Evolutionary conservation across 2,888 invertebrate genomes (phyloP), one percentile per base, ranked within the genome.

Genomic region (Chesias legatella): DNA sequence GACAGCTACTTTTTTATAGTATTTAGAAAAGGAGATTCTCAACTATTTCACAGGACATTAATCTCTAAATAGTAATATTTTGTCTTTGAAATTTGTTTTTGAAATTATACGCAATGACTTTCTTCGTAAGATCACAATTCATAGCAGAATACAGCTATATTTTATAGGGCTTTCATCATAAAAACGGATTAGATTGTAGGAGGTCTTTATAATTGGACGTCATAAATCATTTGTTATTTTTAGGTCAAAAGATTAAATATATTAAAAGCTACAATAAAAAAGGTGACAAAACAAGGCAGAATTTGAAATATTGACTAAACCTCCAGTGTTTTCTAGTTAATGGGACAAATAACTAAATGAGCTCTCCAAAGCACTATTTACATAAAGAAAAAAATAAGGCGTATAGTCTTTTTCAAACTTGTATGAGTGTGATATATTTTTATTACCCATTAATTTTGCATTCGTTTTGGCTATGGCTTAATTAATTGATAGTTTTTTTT

Each of bases 261-360:
- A 64, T 47, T 31, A 39, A 32, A 42, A 35, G 51, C 29, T 44
- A 56, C 58, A 55, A 60, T 59, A 51, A 51, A 41, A 43, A 56
- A 50, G 49, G 57, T 50, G 58, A 58, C 60, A 58, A 60, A 66
- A 68, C 52, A 49, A 44, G 51, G 52, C 49, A 41, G 61, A 60
- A 56, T 37, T 48, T 68, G 62, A 70, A 67, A 56, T 61, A 68
- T 66, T 47, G 38, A 31, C 24, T n/a, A n/a, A n/a, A n/a, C n/a
- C n/a, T n/a, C n/a, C n/a, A n/a, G n/a, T n/a, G n/a, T n/a, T n/a
- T n/a, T n/a, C n/a, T n/a, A n/a, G n/a, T n/a, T n/a, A n/a, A n/a
- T n/a, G n/a, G n/a, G n/a, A n/a, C n/a, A n/a, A n/a, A n/a, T n/a
- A n/a, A n/a, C n/a, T n/a, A n/a, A n/a, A n/a, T n/a, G n/a, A n/a